phyloP scores from a whole-genome alignment of 2,113 vertebrate species.

The Etheostoma spectabile region DNA sequence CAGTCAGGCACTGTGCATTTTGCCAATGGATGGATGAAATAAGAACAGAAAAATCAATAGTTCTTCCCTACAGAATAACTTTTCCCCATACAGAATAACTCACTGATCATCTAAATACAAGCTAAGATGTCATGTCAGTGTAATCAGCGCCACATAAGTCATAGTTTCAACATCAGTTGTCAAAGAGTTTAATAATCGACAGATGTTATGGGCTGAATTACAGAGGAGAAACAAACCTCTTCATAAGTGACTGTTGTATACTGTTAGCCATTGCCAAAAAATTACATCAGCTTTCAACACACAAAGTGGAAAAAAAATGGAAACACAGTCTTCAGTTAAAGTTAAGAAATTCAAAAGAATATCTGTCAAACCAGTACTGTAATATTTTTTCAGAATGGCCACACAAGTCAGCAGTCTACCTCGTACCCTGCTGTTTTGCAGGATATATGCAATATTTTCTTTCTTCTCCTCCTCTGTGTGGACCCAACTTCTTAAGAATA shows the following conservation, averaged over 20 bases:
- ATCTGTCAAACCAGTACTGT: slow-evolving; percentile 38
- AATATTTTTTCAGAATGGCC: slow-evolving; percentile 66
- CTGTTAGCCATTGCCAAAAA: slow-evolving; percentile 36
- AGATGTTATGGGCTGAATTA: slow-evolving; percentile 59
- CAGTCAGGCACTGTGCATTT: neutral
- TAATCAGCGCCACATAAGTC: slow-evolving; percentile 20
- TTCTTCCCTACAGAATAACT: slow-evolving; percentile 13
- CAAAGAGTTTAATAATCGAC: slow-evolving; percentile 45
- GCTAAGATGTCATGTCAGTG: slow-evolving; percentile 24
- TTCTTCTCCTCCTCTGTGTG: slow-evolving; percentile 71
- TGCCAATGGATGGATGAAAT: slow-evolving; percentile 30
- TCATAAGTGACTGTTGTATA: slow-evolving; percentile 36
- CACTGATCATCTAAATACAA: slow-evolving; percentile 41
- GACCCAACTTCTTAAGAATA: slow-evolving; percentile 84
- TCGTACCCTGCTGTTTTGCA: slow-evolving; percentile 73
- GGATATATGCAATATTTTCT: slow-evolving; percentile 78
- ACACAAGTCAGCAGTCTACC: slow-evolving; percentile 68
- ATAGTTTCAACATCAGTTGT: slow-evolving; percentile 45
- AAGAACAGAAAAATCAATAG: slow-evolving; percentile 35
- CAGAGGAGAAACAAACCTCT: slow-evolving; percentile 37
- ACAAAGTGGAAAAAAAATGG: slow-evolving; percentile 15
- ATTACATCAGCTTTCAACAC: slow-evolving; percentile 46
- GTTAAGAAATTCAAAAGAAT: slow-evolving; percentile 39
- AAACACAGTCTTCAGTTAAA: slow-evolving; percentile 31
- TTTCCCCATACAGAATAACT: slow-evolving; percentile 14